These are phyloP conservation scores for Ochotona princeps DNA, from an alignment of 2,113 vertebrate genomes.

Conservation along the genomic window DNA sequence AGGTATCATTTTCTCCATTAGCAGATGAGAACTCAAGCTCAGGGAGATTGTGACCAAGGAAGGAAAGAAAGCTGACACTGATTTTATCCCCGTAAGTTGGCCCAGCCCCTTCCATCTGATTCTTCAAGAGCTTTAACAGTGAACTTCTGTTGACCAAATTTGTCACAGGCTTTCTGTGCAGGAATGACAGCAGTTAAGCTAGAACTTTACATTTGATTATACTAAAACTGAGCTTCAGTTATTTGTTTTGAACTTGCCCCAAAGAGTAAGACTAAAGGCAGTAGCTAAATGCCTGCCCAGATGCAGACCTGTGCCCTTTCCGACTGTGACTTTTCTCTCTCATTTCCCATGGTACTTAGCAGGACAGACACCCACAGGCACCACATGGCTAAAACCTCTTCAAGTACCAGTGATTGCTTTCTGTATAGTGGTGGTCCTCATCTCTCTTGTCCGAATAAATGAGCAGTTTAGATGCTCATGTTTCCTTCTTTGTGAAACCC, in stretches of 20 bases:
- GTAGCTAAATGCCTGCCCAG: background rate
- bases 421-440: background rate
- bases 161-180: constrained; percentile 43
- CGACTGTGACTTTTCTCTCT: background rate
- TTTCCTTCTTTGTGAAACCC: background rate
- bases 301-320: accelerated
- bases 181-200: constrained; percentile 55
- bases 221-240: constrained; percentile 55
- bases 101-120: constrained; percentile 23
- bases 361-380: background rate
- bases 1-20: background rate
- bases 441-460: background rate
- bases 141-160: constrained; percentile 39
- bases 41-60: background rate
- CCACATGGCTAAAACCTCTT: background rate
- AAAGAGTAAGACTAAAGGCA: constrained; percentile 40
- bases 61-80: background rate
- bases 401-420: background rate
- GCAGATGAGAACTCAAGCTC: background rate
- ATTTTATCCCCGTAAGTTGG: background rate
- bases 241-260: constrained; percentile 38
- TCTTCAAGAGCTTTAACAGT: constrained; percentile 32
- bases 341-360: constrained; percentile 11
- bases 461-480: constrained; percentile 37
- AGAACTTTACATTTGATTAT: constrained; percentile 27